A percentile compares a stretch with the other conserved stretches of the same genome.
phyloP scores from a whole-genome alignment of 2,797 vertebrate species.

The Dermochelys coriacea region DNA sequence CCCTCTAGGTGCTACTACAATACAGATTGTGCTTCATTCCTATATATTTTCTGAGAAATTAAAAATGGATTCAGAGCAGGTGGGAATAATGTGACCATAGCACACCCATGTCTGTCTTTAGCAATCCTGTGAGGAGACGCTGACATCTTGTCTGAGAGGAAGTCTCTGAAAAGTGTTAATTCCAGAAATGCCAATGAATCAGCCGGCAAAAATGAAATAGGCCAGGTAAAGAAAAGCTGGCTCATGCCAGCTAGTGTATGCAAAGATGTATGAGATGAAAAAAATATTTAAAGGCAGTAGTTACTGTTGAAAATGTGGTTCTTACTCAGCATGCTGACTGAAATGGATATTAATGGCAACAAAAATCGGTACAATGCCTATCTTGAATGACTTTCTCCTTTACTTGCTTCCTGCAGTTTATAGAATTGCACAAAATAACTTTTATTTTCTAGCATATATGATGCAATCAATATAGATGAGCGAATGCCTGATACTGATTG shows the following conservation, averaged over 20 bases:
- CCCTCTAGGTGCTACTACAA: neutral
- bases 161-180: neutral
- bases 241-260: neutral
- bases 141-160: neutral
- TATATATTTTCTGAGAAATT: neutral
- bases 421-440: neutral
- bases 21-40: neutral
- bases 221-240: neutral
- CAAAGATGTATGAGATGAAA: neutral
- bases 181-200: neutral
- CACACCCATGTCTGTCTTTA: neutral
- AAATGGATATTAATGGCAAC: neutral
- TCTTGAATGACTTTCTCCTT: conserved; percentile 20
- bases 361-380: neutral
- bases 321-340: neutral
- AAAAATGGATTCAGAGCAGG: neutral
- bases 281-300: neutral
- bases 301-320: neutral
- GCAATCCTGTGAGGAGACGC: neutral
- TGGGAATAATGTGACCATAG: neutral
- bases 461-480: neutral
- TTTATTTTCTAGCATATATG: neutral
- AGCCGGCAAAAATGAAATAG: neutral
- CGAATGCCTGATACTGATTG: conserved; percentile 22
- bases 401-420: conserved; percentile 23